phyloP scores from a whole-genome alignment of 2,113 vertebrate genomes.

The Collichthys lucidus region DNA sequence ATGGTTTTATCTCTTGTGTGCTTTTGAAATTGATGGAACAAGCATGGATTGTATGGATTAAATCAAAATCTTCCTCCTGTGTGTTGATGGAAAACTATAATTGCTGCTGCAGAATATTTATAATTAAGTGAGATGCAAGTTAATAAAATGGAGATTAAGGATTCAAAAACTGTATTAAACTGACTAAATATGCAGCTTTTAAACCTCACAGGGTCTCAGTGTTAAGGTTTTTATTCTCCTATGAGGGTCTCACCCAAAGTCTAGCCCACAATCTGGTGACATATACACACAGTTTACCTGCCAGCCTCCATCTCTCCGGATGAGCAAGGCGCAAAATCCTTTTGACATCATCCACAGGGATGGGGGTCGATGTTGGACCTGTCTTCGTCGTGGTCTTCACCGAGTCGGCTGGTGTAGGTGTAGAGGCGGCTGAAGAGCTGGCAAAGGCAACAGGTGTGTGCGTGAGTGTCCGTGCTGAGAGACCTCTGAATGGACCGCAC shows the following conservation, averaged over 20 bases:
- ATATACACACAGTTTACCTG: constrained; percentile 84
- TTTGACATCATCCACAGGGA: constrained; percentile 78
- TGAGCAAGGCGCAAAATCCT: constrained; percentile 86
- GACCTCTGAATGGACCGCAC: constrained; percentile 8
- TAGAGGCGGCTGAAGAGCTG: constrained; percentile 71
- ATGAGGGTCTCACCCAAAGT: not conserved
- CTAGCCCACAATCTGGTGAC: not conserved
- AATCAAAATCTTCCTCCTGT: not conserved
- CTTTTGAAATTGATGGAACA: not conserved
- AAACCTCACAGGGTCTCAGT: not conserved
- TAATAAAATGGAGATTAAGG: not conserved
- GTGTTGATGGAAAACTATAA: not conserved
- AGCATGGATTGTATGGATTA: not conserved
- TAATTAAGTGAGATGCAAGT: not conserved
- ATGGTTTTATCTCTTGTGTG: not conserved
- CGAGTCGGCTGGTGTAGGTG: constrained; percentile 48
- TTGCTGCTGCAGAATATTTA: too few species aligned
- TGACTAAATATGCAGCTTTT: not conserved
- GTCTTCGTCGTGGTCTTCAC: constrained; percentile 30
- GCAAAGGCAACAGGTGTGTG: constrained; percentile 69
- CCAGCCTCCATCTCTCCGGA: constrained; percentile 88
- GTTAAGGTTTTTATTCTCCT: not conserved
- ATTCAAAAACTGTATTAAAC: too few species aligned
- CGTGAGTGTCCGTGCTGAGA: constrained; percentile 38
- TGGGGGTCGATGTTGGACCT: constrained; percentile 13